Conservation (phyloP, 2,797 vertebrate genomes). For the Pelodytes ibericus region DNA sequence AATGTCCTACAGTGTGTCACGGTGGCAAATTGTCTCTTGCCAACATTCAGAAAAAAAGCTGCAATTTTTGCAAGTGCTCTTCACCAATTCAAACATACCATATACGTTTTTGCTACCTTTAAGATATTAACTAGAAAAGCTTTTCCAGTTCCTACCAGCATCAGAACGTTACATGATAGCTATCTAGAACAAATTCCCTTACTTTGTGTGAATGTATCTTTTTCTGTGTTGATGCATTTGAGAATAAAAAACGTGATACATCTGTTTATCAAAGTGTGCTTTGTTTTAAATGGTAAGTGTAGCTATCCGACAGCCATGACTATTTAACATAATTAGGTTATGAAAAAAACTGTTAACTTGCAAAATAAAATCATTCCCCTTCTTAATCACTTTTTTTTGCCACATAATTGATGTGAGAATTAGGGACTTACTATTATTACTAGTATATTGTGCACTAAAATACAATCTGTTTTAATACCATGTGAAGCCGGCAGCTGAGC, state of each 20-base stretch:
- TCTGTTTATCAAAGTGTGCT: not conserved
- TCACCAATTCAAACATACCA: too few species aligned
- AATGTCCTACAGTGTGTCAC: too few species aligned
- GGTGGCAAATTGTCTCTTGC: too few species aligned
- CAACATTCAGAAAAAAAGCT: too few species aligned
- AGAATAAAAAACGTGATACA: not conserved
- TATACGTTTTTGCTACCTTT: too few species aligned
- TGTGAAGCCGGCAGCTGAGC: conserved; percentile 25
- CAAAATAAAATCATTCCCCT: conserved; percentile 37
- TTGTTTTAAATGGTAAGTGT: conserved; percentile 10
- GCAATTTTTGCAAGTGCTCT: too few species aligned
- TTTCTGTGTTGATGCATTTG: not conserved
- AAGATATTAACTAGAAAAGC: too few species aligned
- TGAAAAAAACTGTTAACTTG: conserved; percentile 32
- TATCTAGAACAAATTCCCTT: too few species aligned
- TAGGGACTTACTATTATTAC: conserved; percentile 39
- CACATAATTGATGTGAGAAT: conserved; percentile 49
- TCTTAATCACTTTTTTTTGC: conserved; percentile 42
- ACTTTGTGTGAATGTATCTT: too few species aligned
- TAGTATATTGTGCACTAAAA: conserved; percentile 34
- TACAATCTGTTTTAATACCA: conserved; percentile 21
- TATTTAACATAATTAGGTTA: conserved; percentile 33
- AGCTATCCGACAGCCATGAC: conserved; percentile 5
- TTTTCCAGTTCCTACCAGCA: too few species aligned
- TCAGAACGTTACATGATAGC: too few species aligned